A percentile compares a stretch with the other conserved stretches of the same genome.
Evolutionary conservation across 2,888 invertebrate species (phyloP).

Genomic region (Andrena camellia): DNA sequence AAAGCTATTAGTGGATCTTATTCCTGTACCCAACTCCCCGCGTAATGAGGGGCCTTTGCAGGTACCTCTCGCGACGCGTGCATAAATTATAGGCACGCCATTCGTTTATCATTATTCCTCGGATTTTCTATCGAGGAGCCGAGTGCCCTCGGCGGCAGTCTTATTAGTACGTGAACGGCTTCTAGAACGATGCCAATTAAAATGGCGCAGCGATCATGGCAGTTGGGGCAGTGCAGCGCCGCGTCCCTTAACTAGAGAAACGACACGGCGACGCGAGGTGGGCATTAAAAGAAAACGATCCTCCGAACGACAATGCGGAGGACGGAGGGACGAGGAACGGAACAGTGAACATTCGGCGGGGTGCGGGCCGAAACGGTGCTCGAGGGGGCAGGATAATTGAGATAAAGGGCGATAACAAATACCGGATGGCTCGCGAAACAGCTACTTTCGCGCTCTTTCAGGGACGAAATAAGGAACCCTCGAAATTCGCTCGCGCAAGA

Average conservation of each 20-base stretch:
- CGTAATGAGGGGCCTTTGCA: neutral
- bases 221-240: neutral
- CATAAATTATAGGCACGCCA: neutral
- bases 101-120: neutral
- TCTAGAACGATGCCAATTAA: neutral
- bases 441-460: slow-evolving; percentile 68
- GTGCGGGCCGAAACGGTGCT: neutral
- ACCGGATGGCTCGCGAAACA: slow-evolving; percentile 46
- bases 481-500: slow-evolving; percentile 71
- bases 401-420: slow-evolving; percentile 66
- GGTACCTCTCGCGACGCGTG: neutral
- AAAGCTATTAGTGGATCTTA: neutral
- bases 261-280: neutral
- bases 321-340: slow-evolving; percentile 23
- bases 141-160: neutral
- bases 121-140: neutral
- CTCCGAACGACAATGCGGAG: slow-evolving; percentile 24
- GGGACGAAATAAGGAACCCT: slow-evolving; percentile 61
- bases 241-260: slow-evolving; percentile 9
- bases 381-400: slow-evolving; percentile 53
- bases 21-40: neutral
- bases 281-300: slow-evolving; percentile 11
- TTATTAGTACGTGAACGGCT: neutral
- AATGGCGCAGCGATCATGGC: neutral
- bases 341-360: slow-evolving; percentile 8